These are phyloP conservation scores for Morus bassanus DNA, from an alignment of 2,797 vertebrate genomes.

Conservation along the genomic window DNA sequence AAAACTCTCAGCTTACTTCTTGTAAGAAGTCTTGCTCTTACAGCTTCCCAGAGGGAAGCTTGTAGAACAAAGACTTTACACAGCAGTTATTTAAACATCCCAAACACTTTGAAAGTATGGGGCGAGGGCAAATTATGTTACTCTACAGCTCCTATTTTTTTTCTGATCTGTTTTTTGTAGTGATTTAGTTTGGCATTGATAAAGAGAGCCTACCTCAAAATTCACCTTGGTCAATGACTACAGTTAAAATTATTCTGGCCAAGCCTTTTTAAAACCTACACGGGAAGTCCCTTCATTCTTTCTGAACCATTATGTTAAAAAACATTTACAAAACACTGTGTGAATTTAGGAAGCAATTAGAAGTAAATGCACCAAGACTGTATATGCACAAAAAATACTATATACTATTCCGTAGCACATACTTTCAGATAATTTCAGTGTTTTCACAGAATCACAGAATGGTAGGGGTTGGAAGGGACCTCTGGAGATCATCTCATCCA, in stretches of 20 bases:
- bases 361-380: not conserved
- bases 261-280: not conserved
- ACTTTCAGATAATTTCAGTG: not conserved
- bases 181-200: not conserved
- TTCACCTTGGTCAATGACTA: not conserved
- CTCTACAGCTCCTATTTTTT: not conserved
- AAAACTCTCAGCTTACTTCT: not conserved
- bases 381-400: not conserved
- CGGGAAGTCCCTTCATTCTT: not conserved
- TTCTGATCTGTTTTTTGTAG: not conserved
- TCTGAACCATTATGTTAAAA: not conserved
- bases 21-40: not conserved
- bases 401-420: not conserved
- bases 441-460: too few species aligned
- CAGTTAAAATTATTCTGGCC: not conserved
- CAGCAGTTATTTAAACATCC: not conserved
- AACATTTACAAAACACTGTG: not conserved
- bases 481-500: too few species aligned
- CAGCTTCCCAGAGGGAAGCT: not conserved
- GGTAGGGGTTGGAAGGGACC: too few species aligned
- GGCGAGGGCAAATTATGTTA: not conserved
- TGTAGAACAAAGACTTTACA: not conserved
- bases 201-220: not conserved
- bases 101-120: not conserved
- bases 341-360: not conserved